Evolutionary conservation across 2,113 vertebrate genomes (phyloP), one percentile per base, ranked within the genome.

Genomic region (Chascanopsetta lugubris): DNA sequence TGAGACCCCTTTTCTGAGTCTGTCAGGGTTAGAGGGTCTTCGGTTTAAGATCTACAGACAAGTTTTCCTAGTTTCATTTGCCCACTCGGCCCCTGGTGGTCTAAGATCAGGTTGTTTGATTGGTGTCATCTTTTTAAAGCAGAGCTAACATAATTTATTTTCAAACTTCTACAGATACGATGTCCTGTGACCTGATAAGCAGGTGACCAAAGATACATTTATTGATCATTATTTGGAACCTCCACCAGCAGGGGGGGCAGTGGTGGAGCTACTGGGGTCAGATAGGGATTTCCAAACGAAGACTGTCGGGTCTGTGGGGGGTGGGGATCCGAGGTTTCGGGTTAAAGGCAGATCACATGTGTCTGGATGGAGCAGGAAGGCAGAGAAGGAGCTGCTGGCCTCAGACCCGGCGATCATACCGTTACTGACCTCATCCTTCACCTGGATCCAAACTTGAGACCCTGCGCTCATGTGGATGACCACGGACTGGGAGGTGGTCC

Each of bases 371-470:
- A 93, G 88, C 46, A 92, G 47, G 77, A 61, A 92, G 29, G 91
- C 90, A 4, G 85, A 89, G 72, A 92, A 92, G 40, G 79, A 87
- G 50, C 89, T 91, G 66, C 77, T 85, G 61, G 55, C 15, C 51
- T 93, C 91, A 0, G 4, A 0, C 8, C 66, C 64, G 3, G 66
- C 30, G 21, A 38, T 87, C 79, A 90, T 85, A 67, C 90, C 91
- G 0, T 93, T 92, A 43, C 20, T 85, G 9, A 1, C 18, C 0
- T 0, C 0, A 45, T 91, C 77, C 21, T 84, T 87, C 29, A 92
- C 90, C 77, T 87, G 88, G 1, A 93, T 0, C 90, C 90, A 92
- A 90, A 79, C 50, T n/a, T 15, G 69, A 90, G 88, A 1, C 88
- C 82, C 1, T 10, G 12, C 2, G 0, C 13, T n/a, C 61, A 93